Evolutionary conservation across 2,888 invertebrate species (phyloP), one percentile per base, ranked within the genome.

Genomic region (Xanthia icteritia): DNA sequence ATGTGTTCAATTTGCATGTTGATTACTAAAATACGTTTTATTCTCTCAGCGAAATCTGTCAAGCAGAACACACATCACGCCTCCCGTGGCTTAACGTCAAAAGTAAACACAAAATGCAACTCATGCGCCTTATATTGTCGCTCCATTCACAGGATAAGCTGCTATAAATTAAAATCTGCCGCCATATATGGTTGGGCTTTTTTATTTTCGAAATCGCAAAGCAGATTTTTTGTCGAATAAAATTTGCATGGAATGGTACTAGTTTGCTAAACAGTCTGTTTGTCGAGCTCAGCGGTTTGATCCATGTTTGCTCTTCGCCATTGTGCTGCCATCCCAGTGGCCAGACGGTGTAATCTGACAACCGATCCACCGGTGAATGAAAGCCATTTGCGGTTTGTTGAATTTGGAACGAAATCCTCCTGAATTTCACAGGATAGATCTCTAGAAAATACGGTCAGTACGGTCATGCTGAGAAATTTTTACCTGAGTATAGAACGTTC

Each of bases 301-400:
- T 90, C 92, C 91, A 83, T 94, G 92, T 95, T 94, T 95, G 94
- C 91, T 85, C 86, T 89, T 81, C 88, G 88, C 92, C 90, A 94
- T 95, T 95, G 93, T 95, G 88, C 90, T 91, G 92, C 87, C 88
- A 81, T 91, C 91, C 86, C 85, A 76, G 64, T 63, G 73, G 60
- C 58, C 63, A 73, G 73, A 82, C 81, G 69, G 82, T 87, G 89
- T 88, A 86, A 88, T 87, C 80, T 84, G 88, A 86, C 83, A 85
- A 80, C 77, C 65, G 81, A 82, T 81, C 74, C 83, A 77, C 75
- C 76, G 70, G 77, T 78, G 83, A 82, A 84, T 78, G 83, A 82
- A 84, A 76, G 73, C 67, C 70, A 70, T 77, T 77, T 77, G 79
- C 56, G 56, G 75, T 84, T 72, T 60, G 70, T 70, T 77, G 63